phyloP scores from a whole-genome alignment of 1,140 invertebrate genomes.

The Scaptodrosophila lebanonensis region DNA sequence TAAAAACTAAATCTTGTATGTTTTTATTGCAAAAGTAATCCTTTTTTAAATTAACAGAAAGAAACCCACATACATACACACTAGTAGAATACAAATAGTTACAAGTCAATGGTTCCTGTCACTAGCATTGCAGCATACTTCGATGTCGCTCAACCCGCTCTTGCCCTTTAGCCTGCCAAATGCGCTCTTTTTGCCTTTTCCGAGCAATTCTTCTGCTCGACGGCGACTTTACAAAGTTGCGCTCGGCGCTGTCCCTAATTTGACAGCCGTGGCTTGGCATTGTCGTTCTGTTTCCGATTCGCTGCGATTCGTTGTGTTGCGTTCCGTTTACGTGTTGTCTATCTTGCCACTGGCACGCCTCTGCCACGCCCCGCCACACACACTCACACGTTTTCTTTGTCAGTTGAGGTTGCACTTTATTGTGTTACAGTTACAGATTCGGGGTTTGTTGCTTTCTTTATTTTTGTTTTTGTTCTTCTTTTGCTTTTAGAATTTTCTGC shows the following conservation, averaged over 20 bases:
- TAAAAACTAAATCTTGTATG: too few relatives aligned
- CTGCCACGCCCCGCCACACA: slow-evolving; percentile 6
- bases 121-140: too few relatives aligned
- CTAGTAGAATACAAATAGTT: too few relatives aligned
- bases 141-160: too few relatives aligned
- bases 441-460: slow-evolving; percentile 17
- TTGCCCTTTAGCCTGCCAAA: too few relatives aligned
- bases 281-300: slow-evolving; percentile 34
- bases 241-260: slow-evolving; percentile 45
- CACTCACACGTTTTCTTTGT: slow-evolving; percentile 62
- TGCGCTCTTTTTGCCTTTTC: slow-evolving; percentile 13
- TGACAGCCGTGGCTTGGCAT: slow-evolving; percentile 66
- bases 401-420: slow-evolving; percentile 73
- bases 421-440: slow-evolving; percentile 63
- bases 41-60: too few relatives aligned
- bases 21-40: too few relatives aligned
- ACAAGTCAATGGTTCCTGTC: too few relatives aligned
- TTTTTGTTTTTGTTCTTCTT: slow-evolving; percentile 6
- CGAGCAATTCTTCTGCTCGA: neutral
- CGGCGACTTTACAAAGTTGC: slow-evolving; percentile 37
- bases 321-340: slow-evolving; percentile 67
- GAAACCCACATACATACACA: too few relatives aligned
- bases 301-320: too few relatives aligned
- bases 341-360: slow-evolving; percentile 51
- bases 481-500: slow-evolving; percentile 20